Base-by-base conservation (phyloP, 1,140 invertebrate species). In the Lepidostoma basale region DNA sequence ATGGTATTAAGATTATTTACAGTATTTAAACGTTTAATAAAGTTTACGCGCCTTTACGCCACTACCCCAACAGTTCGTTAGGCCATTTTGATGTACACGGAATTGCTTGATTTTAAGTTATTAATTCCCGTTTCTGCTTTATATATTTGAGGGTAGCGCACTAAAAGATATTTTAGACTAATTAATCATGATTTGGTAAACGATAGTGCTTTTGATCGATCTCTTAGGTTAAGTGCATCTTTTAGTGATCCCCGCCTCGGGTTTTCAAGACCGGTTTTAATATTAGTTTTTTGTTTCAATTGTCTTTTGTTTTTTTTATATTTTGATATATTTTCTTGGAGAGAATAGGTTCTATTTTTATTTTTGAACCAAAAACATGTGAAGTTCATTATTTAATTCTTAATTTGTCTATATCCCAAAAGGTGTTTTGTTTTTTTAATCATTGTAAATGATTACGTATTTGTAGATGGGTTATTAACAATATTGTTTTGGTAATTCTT, bases 41-140 rank as follows among this genome's bases (percentile, higher is more conserved):
- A 8, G 16, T 54, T 54, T 54, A 20, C 49, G 49, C 49, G 49
- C 49, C 25, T 54, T 54, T 36, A 36, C 14, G 10, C 33, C 14
- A 36, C 33, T 36, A 12, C 33, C 14, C 10, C 33, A 1, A 36
- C 9, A 54, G 14, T 54, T 54, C 49, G n/a, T 30, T 10, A 12
- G 49, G n/a, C 49, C 26, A 30, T 54, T 4, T 54, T 54, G 25
- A 3, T 54, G 49, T 54, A 30, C 33, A 54, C 49, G 14, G 20
- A 16, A 54, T 26, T 16, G n/a, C n/a, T 54, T 14, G 5, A 30
- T 54, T 18, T 8, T 6, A 9, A 16, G 18, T 16, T 54, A 28
- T 54, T 16, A 14, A 20, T 14, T 18, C 0, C 33, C 16, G 16
- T 54, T 54, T 28, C 26, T 54, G 49, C 2, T 9, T 30, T 54